Base-by-base conservation (phyloP, 2,797 vertebrate genomes). In the Cichlasoma orientale region DNA sequence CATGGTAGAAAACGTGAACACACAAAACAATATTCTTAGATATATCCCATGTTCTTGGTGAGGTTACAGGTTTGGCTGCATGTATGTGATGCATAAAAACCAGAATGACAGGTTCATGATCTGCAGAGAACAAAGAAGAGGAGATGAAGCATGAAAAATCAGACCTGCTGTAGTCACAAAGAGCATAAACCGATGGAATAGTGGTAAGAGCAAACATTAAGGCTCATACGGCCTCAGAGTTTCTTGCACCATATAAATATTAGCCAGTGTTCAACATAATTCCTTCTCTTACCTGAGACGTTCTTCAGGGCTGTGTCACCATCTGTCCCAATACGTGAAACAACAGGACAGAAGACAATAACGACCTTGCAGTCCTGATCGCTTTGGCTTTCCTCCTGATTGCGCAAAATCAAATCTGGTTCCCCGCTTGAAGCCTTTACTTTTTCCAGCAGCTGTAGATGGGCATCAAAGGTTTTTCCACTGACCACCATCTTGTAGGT, bases 271-370 rank as follows among this genome's bases (percentile, higher is more conserved):
- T 33, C 9, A 33, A 3, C 44, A 33, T 50, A 41, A 55, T 21
- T 27, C 3, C 4, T 47, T 16, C 16, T 7, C 56, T 85, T 80
- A 94, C 93, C 82, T 77, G 3, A 27, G 47, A 89, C 18, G 1
- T 6, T 0, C 1, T 0, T 16, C 85, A 92, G 55, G 16, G 80
- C 91, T n/a, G 75, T 61, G 0, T 76, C 36, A 6, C 85, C 54
- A 70, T 93, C 93, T 10, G 86, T 14, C 0, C 10, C 79, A 5
- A 47, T 0, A 1, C 86, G 88, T 29, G 93, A 91, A 23, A 0
- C 9, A 14, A 92, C 44, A 2, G 90, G 83, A 56, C 92, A 92
- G 89, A 94, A 92, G 73, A 93, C 23, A 21, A 94, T 27, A 12
- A 68, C 75, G 59, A 90, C 2, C 1, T 61, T 1, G 23, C 6